Base-by-base conservation (phyloP, 2,888 invertebrate genomes). In the Thysanoteuthis rhombus region DNA sequence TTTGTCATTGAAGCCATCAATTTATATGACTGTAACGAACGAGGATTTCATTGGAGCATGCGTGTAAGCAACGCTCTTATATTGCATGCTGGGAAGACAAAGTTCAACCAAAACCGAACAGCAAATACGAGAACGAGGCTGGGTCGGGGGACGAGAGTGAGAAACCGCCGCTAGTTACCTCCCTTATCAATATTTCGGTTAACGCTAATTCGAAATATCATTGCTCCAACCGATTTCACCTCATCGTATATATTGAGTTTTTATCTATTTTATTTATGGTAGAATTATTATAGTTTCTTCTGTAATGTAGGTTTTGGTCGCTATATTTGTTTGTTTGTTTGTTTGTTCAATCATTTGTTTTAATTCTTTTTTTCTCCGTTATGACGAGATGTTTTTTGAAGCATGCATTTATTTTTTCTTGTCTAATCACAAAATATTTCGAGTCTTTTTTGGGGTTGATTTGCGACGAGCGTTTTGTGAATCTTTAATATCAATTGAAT, bases 131-230 rank as follows among this genome's bases (percentile, higher is more conserved):
- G 75, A 75, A 75, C 12, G 75, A n/a, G 75, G 75, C 75, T 36
- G n/a, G n/a, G 75, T 25, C 12, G 75, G 75, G 0, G n/a, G 10
- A 8, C 1, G 16, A n/a, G 75, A 16, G 75, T n/a, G n/a, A n/a
- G n/a, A n/a, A 75, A 75, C 75, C n/a, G 75, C 75, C 75, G 16
- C 75, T 16, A 75, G 75, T 75, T 75, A 75, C 16, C 75, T 75
- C 75, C 75, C 75, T 75, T 75, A 75, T 75, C n/a, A 75, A 75
- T 75, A 75, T 75, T 75, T 75, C 75, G 75, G 75, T 75, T 75
- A 75, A 75, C n/a, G n/a, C 75, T 75, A 75, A 75, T 36, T n/a
- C n/a, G 75, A 75, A 75, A 75, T n/a, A 16, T n/a, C 36, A 36
- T 8, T 75, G 32, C n/a, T 75, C 8, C 75, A 75, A 75, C 75